phyloP scores from a whole-genome alignment of 2,888 invertebrate species.

The Scaptomyza caliginosa region DNA sequence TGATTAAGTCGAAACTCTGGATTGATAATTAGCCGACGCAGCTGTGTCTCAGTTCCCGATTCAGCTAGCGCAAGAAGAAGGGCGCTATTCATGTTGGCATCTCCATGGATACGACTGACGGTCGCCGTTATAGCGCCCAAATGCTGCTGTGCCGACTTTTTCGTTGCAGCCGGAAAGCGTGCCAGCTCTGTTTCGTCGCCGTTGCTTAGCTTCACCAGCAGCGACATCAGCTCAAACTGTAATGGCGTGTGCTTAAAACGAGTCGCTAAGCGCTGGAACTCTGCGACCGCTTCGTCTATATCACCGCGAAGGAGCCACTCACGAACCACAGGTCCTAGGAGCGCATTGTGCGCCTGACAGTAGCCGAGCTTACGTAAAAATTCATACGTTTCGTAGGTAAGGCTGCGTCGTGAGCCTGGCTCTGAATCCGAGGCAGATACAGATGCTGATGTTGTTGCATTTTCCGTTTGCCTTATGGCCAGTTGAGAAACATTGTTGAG shows the following conservation, averaged over 20 bases:
- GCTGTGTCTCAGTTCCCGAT: conserved; percentile 83
- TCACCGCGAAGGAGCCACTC: conserved; percentile 86
- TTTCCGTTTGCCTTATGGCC: conserved; percentile 49
- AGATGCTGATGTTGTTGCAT: not conserved
- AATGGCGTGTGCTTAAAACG: conserved; percentile 87
- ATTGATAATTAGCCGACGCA: conserved; percentile 85
- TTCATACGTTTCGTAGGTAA: conserved; percentile 85
- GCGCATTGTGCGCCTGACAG: conserved; percentile 86
- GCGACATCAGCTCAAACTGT: conserved; percentile 87
- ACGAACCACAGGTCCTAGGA: conserved; percentile 87
- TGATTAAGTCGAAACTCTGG: conserved; percentile 85
- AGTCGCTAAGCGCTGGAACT: conserved; percentile 85
- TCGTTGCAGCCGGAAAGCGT: conserved; percentile 54
- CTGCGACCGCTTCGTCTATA: conserved; percentile 85
- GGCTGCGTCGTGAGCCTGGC: conserved; percentile 62
- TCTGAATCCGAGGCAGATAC: conserved; percentile 17
- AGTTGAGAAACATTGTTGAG: conserved; percentile 85
- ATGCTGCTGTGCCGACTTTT: conserved; percentile 81
- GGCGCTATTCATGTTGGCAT: conserved; percentile 82
- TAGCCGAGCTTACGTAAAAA: conserved; percentile 85
- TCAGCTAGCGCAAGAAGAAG: conserved; percentile 85
- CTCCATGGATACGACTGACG: conserved; percentile 84
- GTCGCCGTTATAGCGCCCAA: conserved; percentile 81
- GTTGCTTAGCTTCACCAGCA: conserved; percentile 82
- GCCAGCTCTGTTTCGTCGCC: conserved; percentile 47